Percentiles rank a stretch among this genome's conserved stretches.
These are phyloP conservation scores for Connochaetes taurinus DNA, from an alignment of 2,113 vertebrate genomes.

Conservation along the genomic window DNA sequence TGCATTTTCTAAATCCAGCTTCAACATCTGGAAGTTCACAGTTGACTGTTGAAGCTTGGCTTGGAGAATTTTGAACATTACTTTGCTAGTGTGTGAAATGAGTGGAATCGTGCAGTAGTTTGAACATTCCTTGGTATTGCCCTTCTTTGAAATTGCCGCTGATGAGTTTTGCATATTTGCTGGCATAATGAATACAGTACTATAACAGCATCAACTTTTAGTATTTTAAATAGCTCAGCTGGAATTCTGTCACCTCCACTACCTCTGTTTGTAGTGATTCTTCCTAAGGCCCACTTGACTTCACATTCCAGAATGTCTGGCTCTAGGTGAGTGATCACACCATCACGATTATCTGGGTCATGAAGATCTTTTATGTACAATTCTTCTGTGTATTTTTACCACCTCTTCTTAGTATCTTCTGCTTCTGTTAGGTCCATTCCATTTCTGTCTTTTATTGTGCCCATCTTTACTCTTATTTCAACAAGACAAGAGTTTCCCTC, in stretches of 20 bases:
- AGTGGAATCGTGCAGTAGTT: neutral
- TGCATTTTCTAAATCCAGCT: neutral
- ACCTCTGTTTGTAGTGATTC: neutral
- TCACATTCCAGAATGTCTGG: neutral
- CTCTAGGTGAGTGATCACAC: neutral
- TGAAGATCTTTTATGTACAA: neutral
- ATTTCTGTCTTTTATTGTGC: neutral
- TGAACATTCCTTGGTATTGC: neutral
- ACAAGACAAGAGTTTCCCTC: neutral
- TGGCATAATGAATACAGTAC: neutral
- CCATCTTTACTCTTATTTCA: neutral
- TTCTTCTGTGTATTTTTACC: neutral
- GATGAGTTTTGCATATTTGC: neutral
- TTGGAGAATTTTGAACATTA: neutral
- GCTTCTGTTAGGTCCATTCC: neutral
- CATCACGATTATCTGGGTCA: neutral
- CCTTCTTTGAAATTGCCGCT: neutral
- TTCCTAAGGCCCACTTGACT: neutral
- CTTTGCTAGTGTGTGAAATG: neutral
- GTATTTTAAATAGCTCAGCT: neutral
- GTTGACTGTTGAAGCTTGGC: neutral
- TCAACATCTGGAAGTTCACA: neutral
- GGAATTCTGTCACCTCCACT: neutral
- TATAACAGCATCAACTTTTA: neutral
- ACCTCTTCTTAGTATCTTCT: neutral